A percentile compares a stretch with the other conserved stretches of the same genome.
These are phyloP conservation scores for Cheilosia vulpina DNA, from an alignment of 2,888 invertebrate genomes.

Conservation along the genomic window DNA sequence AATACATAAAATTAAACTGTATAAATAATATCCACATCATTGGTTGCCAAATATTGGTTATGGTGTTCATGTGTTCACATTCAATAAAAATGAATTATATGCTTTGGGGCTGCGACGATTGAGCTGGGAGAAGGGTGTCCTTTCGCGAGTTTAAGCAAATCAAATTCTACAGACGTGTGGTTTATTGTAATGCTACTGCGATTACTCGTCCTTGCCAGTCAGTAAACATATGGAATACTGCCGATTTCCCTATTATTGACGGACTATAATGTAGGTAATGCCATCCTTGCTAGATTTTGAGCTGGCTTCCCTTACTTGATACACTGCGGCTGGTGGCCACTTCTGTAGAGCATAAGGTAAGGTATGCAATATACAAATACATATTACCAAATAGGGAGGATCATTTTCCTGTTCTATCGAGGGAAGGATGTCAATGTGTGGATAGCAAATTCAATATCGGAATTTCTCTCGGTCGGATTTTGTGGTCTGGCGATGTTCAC, in stretches of 20 bases:
- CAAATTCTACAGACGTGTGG: constrained; percentile 50
- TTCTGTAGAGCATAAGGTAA: not conserved
- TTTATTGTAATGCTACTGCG: constrained; percentile 32
- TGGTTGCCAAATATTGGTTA: constrained; percentile 58
- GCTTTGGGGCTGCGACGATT: not conserved
- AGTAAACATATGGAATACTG: not conserved
- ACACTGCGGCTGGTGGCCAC: not conserved
- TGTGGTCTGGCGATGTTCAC: constrained; percentile 44
- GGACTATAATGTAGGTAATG: not conserved
- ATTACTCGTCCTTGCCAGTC: constrained; percentile 14
- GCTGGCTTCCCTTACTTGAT: constrained; percentile 29
- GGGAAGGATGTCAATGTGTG: constrained; percentile 4
- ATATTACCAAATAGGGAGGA: not conserved
- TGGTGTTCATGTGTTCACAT: constrained; percentile 50
- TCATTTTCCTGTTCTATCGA: not conserved
- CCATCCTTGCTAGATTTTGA: constrained; percentile 4
- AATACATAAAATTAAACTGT: constrained; percentile 66
- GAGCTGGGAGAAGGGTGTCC: not conserved
- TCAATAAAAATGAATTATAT: constrained; percentile 55
- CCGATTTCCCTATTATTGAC: not conserved
- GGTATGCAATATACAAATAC: too few relatives aligned
- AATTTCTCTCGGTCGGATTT: constrained; percentile 26
- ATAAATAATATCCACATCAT: constrained; percentile 60
- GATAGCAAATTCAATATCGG: constrained; percentile 31
- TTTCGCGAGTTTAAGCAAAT: constrained; percentile 33